Conservation (phyloP, 1,140 invertebrate genomes). For the Daktulosphaira vitifoliae region DNA sequence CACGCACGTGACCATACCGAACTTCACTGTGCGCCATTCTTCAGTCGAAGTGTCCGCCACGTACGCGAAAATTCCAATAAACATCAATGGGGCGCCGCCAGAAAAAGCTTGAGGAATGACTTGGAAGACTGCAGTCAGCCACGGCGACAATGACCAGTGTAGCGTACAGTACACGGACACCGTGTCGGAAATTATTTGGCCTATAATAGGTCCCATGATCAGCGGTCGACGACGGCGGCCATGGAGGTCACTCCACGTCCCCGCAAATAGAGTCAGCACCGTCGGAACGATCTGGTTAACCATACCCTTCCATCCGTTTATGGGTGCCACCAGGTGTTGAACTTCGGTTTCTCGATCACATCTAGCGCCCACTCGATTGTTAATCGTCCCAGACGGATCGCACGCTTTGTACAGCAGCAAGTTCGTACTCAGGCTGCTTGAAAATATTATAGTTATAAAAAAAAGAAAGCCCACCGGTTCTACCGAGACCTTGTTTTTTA, state of each 20-base stretch:
- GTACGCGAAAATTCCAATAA: constrained; percentile 18
- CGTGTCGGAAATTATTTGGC: constrained; percentile 11
- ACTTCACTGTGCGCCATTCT: constrained; percentile 10
- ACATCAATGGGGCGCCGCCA: constrained; percentile 4
- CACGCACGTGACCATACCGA: not conserved
- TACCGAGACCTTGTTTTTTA: constrained; percentile 8
- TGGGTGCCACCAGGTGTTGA: constrained; percentile 36
- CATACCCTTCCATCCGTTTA: constrained; percentile 38
- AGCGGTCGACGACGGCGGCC: constrained; percentile 43
- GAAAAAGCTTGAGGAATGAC: not conserved
- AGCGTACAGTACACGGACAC: constrained; percentile 11
- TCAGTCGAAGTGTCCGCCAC: constrained; percentile 12
- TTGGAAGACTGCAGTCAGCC: not conserved
- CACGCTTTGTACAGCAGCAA: constrained; percentile 36
- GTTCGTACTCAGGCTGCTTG: constrained; percentile 18
- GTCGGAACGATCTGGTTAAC: constrained; percentile 37
- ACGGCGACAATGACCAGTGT: constrained; percentile 11
- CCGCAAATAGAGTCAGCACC: constrained; percentile 37
- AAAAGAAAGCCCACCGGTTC: constrained; percentile 35
- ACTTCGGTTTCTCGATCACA: constrained; percentile 34
- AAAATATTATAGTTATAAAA: constrained; percentile 25
- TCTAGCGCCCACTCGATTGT: not conserved
- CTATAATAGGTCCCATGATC: constrained; percentile 43
- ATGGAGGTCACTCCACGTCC: constrained; percentile 38
- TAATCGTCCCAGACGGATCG: constrained; percentile 18